Evolutionary conservation across 2,888 invertebrate species (phyloP), one percentile per base, ranked within the genome.

Genomic region (Amiota minor): DNA sequence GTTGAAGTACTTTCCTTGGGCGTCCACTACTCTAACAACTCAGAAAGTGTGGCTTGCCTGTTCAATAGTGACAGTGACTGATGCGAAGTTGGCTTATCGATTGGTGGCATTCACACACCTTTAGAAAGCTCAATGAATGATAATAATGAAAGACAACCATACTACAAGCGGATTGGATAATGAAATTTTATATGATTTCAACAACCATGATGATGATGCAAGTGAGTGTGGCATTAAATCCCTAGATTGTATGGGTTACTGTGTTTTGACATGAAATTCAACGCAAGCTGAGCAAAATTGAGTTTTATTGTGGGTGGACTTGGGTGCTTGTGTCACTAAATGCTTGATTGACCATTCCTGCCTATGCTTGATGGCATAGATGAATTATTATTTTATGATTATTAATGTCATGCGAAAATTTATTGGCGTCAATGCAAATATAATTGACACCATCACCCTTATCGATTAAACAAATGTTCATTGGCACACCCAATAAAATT

Each of bases 1-100:
- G 8, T 53, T n/a, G 65, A 18, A 53, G 45, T 11, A 45, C 47
- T 56, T 50, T 16, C 53, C 45, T 46, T 20, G 61, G 53, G 14
- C 20, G 71, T 11, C 47, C 47, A 35, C 35, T 35, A 35, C 35
- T 35, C 35, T 8, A 35, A 35, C 35, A 35, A 35, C 6, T 8
- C 35, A 35, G 6, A 35, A 35, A 35, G 35, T 35, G 35, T 35
- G 6, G 16, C 8, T 47, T 8, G 16, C 23, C 49, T 53, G 67
- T 23, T 50, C 23, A 64, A 55, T 65, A 64, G 81, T 88, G 89
- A 88, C 89, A 88, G 84, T 89, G 89, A 89, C 86, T 87, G 89
- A 89, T 89, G 87, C 83, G 87, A 83, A 76, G 79, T 76, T 79
- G 79, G 79, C 86, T 87, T 87, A 87, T 87, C 87, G 83, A 84